Evolutionary conservation across 2,888 invertebrate species (phyloP).

Genomic region (Cephus rjabovi): DNA sequence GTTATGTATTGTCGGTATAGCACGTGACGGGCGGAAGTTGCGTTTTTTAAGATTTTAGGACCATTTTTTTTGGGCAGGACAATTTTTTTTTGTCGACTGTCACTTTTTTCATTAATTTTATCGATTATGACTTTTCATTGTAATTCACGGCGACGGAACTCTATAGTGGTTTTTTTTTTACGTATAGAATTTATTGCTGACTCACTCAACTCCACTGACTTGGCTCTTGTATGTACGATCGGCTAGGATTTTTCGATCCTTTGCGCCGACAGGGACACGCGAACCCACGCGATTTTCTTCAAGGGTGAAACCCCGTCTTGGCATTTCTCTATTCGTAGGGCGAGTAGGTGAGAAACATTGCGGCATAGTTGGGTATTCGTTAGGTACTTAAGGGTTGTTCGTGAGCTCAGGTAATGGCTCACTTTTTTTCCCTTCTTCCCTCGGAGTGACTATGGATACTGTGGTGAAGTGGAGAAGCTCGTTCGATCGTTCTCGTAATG

Average conservation of each 20-base stretch:
- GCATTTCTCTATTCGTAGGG: neutral
- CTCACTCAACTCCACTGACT: neutral
- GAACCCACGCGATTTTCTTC: neutral
- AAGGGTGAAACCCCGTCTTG: neutral
- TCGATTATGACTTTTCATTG: neutral
- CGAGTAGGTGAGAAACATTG: neutral
- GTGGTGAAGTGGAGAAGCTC: neutral
- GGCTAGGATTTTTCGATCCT: neutral
- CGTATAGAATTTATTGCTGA: neutral
- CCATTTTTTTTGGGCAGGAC: neutral
- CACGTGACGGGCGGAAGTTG: slow-evolving; percentile 17
- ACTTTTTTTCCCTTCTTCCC: neutral
- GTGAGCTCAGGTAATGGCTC: neutral
- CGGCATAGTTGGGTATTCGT: neutral
- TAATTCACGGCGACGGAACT: neutral
- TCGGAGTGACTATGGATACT: neutral
- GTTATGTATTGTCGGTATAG: slow-evolving; percentile 18
- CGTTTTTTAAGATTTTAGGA: slow-evolving; percentile 3
- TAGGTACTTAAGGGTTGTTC: neutral
- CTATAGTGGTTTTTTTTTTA: neutral
- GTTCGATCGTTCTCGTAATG: neutral
- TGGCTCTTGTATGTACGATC: neutral
- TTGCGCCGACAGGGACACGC: neutral
- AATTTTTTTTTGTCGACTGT: neutral
- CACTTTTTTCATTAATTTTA: neutral